phyloP scores from a whole-genome alignment of 2,888 invertebrate species.

The Tanypteryx hageni region DNA sequence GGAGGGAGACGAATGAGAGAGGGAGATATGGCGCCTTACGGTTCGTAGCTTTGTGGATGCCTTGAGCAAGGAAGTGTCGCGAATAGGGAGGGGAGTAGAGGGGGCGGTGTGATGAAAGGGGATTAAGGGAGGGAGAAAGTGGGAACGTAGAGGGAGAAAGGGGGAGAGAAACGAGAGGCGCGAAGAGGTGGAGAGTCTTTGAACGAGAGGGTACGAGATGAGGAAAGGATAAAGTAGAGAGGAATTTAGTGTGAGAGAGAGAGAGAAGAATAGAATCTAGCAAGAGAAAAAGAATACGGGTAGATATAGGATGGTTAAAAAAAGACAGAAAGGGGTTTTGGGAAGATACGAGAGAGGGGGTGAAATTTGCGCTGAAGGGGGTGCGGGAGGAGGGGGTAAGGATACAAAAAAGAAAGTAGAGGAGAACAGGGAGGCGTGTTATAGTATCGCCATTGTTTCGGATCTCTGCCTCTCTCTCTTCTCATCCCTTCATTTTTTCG shows the following conservation, averaged over 20 bases:
- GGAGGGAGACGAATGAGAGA: background rate
- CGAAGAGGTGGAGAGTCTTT: background rate
- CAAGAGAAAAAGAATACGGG: background rate
- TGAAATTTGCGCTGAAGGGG: too few species aligned
- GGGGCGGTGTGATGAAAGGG: background rate
- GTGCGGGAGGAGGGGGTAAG: background rate
- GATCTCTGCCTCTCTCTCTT: background rate
- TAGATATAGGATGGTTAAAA: background rate
- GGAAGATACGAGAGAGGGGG: too few species aligned
- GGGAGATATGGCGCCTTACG: conserved; percentile 10
- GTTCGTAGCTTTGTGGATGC: conserved; percentile 18
- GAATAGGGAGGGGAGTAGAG: background rate
- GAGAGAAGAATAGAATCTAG: background rate
- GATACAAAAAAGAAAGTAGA: background rate
- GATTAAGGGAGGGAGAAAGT: background rate
- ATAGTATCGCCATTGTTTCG: conserved; percentile 63
- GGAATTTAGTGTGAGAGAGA: background rate
- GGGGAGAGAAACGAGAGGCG: background rate
- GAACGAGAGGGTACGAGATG: conserved; percentile 6
- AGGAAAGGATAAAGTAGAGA: background rate
- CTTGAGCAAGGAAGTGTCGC: conserved; percentile 25
- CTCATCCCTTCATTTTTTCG: background rate
- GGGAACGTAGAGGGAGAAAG: background rate
- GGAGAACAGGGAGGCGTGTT: conserved; percentile 56
- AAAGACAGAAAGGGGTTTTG: background rate